phyloP scores from a whole-genome alignment of 2,113 vertebrate genomes.

The Egretta garzetta region DNA sequence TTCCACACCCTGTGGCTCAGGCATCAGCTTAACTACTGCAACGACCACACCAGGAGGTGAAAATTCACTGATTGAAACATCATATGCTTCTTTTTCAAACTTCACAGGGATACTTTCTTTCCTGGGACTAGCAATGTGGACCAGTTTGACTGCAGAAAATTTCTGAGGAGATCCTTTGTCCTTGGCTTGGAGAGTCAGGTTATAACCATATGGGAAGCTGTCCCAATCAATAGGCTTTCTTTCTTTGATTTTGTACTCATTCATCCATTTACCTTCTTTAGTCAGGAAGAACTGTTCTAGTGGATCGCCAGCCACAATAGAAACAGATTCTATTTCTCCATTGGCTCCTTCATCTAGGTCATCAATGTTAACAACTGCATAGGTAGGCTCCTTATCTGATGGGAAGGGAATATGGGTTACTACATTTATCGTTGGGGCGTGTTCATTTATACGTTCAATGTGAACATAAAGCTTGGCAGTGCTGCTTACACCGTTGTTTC shows the following conservation, averaged over 20 bases:
- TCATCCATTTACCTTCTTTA: constrained; percentile 82
- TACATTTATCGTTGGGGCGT: constrained; percentile 84
- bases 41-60: constrained; percentile 91
- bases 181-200: constrained; percentile 92
- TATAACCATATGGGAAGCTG: constrained; percentile 83
- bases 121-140: constrained; percentile 80
- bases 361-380: constrained; percentile 86
- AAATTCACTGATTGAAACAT: constrained; percentile 88
- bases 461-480: constrained; percentile 96
- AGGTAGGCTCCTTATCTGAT: constrained; percentile 82
- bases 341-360: constrained; percentile 91
- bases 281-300: constrained; percentile 84
- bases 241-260: constrained; percentile 88
- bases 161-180: constrained; percentile 91
- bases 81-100: constrained; percentile 88
- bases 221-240: constrained; percentile 85
- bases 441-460: constrained; percentile 91
- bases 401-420: constrained; percentile 82
- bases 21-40: constrained; percentile 81
- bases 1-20: constrained; percentile 84
- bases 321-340: constrained; percentile 90
- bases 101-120: constrained; percentile 69
- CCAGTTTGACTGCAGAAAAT: constrained; percentile 80
- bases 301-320: constrained; percentile 88
- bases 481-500: constrained; percentile 97